Evolutionary conservation across 2,888 invertebrate genomes (phyloP), one percentile per base, ranked within the genome.

Genomic region (Tiliacea citrago): DNA sequence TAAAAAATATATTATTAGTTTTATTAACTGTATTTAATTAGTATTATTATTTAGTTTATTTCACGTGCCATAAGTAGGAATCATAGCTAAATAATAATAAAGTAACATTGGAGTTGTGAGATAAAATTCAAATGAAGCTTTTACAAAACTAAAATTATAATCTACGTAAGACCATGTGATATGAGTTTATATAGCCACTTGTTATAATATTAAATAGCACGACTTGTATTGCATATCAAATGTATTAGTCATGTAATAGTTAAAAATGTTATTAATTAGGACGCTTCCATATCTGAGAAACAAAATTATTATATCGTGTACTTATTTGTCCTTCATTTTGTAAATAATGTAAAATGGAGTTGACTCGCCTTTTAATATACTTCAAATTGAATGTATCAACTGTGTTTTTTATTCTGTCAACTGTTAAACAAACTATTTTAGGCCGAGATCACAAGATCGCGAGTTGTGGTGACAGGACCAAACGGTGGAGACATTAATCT

Each of bases 131-230:
- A 94, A 94, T 91, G 84, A 94, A 92, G 90, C 94, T 94, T 95
- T 92, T 92, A 93, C 90, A 92, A 91, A 92, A 90, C 80, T 90
- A 90, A 92, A 88, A 68, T 91, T 94, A 93, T 93, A 93, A 95
- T 94, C 95, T 95, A 96, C 96, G 96, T 96, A 96, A 96, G 92
- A 92, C 94, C 94, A 91, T 96, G 96, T 96, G 96, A 96, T 96
- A 96, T 94, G 94, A 93, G 92, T 94, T 93, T 88, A 84, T 94
- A 92, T 95, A 95, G 91, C 93, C 95, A 95, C 95, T 96, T 95
- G 95, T 96, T 96, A 96, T 94, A 91, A 92, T 90, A 88, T 90
- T 93, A 90, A 91, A 92, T 94, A 95, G 95, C 95, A 96, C 95
- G 91, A 94, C 93, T 92, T 95, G 93, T 95, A 95, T 94, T 95